Percentiles rank a stretch among this genome's conserved stretches.
Evolutionary conservation across 35 echinoderm and acorn worm species (phyloP).

Genomic region (Acanthaster planci): DNA sequence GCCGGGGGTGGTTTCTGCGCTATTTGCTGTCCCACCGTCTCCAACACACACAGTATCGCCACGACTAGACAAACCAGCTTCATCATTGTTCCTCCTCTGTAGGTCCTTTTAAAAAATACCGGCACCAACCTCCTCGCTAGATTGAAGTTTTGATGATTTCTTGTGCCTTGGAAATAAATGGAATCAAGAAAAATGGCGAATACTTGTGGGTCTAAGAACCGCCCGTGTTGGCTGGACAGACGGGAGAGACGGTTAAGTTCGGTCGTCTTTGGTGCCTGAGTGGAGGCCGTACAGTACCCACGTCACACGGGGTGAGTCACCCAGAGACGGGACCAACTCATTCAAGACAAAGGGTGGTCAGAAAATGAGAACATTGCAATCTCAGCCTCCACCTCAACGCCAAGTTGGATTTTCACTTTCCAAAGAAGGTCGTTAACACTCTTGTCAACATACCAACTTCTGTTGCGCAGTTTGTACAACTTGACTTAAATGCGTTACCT

Average conservation of each 20-base stretch:
- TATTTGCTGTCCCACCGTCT: neutral
- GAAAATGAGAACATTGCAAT: neutral
- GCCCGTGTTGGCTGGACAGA: neutral
- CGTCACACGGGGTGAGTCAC: neutral
- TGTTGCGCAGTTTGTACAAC: no score
- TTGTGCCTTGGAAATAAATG: neutral
- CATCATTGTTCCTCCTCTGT: neutral
- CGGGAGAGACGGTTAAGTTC: neutral
- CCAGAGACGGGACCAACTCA: neutral
- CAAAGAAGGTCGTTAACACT: no score
- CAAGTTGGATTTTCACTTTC: no score
- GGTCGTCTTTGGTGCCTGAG: neutral
- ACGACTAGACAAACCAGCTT: neutral
- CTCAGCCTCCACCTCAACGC: neutral
- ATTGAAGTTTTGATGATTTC: neutral
- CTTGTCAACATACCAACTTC: no score
- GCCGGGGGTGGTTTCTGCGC: neutral
- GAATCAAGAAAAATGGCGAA: neutral
- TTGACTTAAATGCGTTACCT: no score
- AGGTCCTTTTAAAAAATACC: neutral
- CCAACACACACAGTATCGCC: neutral
- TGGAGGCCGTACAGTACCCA: neutral
- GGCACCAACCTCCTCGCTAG: neutral
- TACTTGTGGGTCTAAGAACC: neutral
- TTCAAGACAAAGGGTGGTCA: neutral